These are phyloP conservation scores for Ailurus styani DNA, from an alignment of 2,113 vertebrate genomes.

Conservation along the genomic window DNA sequence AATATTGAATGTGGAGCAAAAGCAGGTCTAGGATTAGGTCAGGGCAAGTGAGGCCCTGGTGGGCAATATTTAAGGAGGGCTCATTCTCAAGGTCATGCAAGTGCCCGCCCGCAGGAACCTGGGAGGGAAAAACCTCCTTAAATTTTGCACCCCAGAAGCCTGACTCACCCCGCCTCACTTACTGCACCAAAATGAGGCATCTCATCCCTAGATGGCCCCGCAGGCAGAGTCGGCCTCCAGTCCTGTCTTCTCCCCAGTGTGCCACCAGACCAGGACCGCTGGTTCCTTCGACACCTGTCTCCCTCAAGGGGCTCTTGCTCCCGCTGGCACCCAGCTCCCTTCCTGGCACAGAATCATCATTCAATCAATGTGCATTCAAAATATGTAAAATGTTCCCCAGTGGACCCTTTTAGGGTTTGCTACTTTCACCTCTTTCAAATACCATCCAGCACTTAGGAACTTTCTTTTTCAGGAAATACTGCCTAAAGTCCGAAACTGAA, in stretches of 20 bases:
- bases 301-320: rapidly evolving
- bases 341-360: rapidly evolving
- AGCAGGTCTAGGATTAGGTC: not conserved
- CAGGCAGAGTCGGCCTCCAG: rapidly evolving
- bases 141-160: no score
- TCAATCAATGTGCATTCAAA: rapidly evolving
- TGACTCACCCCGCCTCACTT: not conserved
- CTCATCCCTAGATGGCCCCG: rapidly evolving
- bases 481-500: constrained; percentile 67
- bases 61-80: not conserved
- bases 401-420: not conserved
- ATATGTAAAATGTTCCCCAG: rapidly evolving
- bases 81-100: not conserved
- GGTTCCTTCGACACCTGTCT: not conserved
- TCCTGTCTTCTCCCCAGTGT: rapidly evolving
- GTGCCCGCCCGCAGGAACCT: not conserved
- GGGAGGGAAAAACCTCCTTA: not conserved
- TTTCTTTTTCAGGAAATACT: constrained; percentile 77
- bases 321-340: rapidly evolving
- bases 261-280: rapidly evolving
- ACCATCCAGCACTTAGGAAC: not conserved
- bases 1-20: not conserved
- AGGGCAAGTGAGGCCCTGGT: rapidly evolving
- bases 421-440: not conserved
- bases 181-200: not conserved